A percentile compares a stretch with the other conserved stretches of the same genome.
phyloP scores from a whole-genome alignment of 2,888 invertebrate genomes.

The Polylopha cassiicola region DNA sequence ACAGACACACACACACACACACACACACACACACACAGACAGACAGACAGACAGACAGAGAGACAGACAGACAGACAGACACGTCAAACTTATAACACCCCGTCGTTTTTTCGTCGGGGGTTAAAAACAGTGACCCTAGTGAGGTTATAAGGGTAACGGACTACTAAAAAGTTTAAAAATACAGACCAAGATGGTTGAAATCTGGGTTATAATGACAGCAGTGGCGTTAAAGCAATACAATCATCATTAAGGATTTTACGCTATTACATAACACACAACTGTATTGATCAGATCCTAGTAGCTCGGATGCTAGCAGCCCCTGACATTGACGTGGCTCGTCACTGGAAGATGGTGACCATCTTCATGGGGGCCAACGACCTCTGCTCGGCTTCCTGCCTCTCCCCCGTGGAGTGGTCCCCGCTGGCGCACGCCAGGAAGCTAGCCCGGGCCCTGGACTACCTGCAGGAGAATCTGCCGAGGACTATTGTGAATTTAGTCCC shows the following conservation, averaged over 20 bases:
- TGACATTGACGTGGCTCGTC: slow-evolving; percentile 76
- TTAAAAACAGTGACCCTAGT: too few relatives aligned
- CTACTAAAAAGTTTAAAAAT: too few relatives aligned
- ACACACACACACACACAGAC: too few relatives aligned
- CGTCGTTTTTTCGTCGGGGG: too few relatives aligned
- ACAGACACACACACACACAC: too few relatives aligned
- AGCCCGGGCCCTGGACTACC: slow-evolving; percentile 80
- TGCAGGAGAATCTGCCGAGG: slow-evolving; percentile 80
- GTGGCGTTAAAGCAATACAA: too few relatives aligned
- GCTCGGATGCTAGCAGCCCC: slow-evolving; percentile 79
- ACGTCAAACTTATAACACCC: too few relatives aligned
- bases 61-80: too few relatives aligned
- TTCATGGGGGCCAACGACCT: slow-evolving; percentile 87
- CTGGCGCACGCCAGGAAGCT: slow-evolving; percentile 79
- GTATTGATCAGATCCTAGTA: slow-evolving; percentile 74
- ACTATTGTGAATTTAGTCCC: slow-evolving; percentile 84
- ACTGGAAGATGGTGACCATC: slow-evolving; percentile 88
- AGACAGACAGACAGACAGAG: too few relatives aligned
- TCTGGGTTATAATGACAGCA: too few relatives aligned
- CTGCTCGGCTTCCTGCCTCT: slow-evolving; percentile 83
- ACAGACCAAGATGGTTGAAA: too few relatives aligned
- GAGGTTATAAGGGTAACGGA: too few relatives aligned
- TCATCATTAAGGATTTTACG: neutral
- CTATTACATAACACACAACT: neutral
- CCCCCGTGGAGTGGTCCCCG: slow-evolving; percentile 78